Evolutionary conservation across 2,113 vertebrate species (phyloP), one percentile per base, ranked within the genome.

Genomic region (Eurystomus gularis): DNA sequence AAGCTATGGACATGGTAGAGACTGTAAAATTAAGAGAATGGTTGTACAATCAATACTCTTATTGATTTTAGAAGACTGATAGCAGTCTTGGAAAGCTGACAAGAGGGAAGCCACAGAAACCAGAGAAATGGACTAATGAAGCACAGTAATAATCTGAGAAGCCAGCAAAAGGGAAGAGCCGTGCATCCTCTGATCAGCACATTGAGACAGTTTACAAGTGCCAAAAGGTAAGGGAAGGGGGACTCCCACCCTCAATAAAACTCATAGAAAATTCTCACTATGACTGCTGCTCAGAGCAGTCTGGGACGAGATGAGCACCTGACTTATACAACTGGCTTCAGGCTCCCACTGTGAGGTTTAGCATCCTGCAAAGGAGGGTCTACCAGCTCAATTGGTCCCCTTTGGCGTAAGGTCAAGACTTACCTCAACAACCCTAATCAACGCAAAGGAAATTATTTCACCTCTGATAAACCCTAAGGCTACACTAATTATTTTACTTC

Each of bases 61-160:
- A 95, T 40, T 87, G 90, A 97, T 96, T 94, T 93, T 54, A 75
- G 84, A 91, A 79, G 84, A 84, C 69, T 84, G 87, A 93, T 48
- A 79, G 64, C 19, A 82, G 23, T 68, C 61, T 82, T 75, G 84
- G 70, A 91, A 89, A 87, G 39, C 82, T 90, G 73, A 68, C 39
- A 26, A 68, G 39, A 61, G 21, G 31, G 21, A 85, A 93, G 69
- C 29, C 40, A 75, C 60, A 11, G 51, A 87, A 61, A 46, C 28
- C 57, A 68, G 44, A 89, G 78, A 61, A 81, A 86, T 13, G 10
- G 37, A 31, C n/a, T 75, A 81, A 84, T 8, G 3, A 82, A 15
- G 28, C 20, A 54, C 31, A 46, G 61, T 10, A 70, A 78, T 75
- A 81, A 79, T 55, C 46, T 68, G 40, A 51, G 37, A 89, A 84